These are phyloP conservation scores for Austrolebias charrua DNA, from an alignment of 2,797 vertebrate genomes.

Conservation along the genomic window DNA sequence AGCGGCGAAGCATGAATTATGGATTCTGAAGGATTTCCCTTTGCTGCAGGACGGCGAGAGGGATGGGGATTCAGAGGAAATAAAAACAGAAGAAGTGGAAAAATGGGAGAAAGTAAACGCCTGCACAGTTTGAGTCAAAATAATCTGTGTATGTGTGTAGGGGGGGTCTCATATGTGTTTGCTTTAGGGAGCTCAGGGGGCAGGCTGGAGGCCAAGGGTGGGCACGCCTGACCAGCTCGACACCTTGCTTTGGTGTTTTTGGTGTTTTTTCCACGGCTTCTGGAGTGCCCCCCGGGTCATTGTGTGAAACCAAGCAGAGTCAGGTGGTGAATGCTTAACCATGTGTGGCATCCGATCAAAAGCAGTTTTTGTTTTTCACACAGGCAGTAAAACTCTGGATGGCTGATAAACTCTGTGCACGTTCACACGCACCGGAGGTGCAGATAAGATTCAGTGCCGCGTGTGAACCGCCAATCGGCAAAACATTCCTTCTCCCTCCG, in stretches of 20 bases:
- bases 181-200: conserved; percentile 31
- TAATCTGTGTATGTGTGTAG: background rate
- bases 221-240: conserved; percentile 49
- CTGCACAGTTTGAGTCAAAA: conserved; percentile 21
- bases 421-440: conserved; percentile 18
- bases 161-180: conserved; percentile 22
- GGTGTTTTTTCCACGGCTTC: conserved; percentile 29
- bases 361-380: conserved; percentile 46
- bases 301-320: conserved; percentile 53
- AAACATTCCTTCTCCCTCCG: conserved; percentile 51
- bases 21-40: conserved; percentile 78
- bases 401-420: conserved; percentile 45
- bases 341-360: conserved; percentile 66
- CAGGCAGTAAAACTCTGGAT: conserved; percentile 53
- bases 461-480: conserved; percentile 49
- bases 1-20: conserved; percentile 70
- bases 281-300: conserved; percentile 29
- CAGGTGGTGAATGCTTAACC: conserved; percentile 72
- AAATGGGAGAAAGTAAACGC: conserved; percentile 31
- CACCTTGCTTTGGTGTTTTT: conserved; percentile 9
- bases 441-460: conserved; percentile 53
- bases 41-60: conserved; percentile 59
- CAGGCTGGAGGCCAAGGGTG: conserved; percentile 35
- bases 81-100: conserved; percentile 7
- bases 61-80: conserved; percentile 22